Base-by-base conservation (phyloP, 1,140 invertebrate genomes). In the Tenebrio molitor region DNA sequence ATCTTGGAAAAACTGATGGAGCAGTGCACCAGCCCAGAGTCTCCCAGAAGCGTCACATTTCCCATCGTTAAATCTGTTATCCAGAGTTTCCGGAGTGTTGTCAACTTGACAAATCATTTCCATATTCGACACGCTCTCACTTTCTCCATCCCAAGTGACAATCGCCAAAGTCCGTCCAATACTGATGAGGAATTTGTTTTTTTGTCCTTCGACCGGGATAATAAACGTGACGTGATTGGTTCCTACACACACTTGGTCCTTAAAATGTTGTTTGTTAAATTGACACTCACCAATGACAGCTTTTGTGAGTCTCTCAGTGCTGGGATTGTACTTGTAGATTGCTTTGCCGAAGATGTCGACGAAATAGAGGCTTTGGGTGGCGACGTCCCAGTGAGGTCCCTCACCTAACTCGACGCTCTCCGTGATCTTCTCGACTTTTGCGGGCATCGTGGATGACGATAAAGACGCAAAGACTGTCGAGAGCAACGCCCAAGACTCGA, bases 21-120 rank as follows among this genome's bases (percentile, higher is more conserved):
- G n/a, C n/a, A n/a, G n/a, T n/a, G n/a, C n/a, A 73, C 75, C 75
- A 5, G 62, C 73, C 88, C 91, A 95, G 4, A 96, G 83, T 44
- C 93, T 84, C 21, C 95, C 95, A 2, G 77, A 82, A 0, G 89
- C 86, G 83, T 97, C 95, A 73, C 90, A 91, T 84, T 97, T 97
- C 10, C 89, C 95, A 81, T 96, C 95, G 78, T 97, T 97, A 73
- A 93, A 89, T 75, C 92, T 85, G 76, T 90, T 93, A 34, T 39
- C 44, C 0, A 34, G 5, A 7, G 39, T 34, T 4, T 69, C 46
- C 4, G 46, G 46, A 1, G 7, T 0, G 93, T 93, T 41, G 94
- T 86, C 19, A 15, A 79, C 72, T 72, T 77, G 73, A 15, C 53
- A 23, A 2, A 80, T 16, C 66, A 66, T 74, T 72, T 79, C 71